Evolutionary conservation across 2,113 vertebrate species (phyloP).

Genomic region (Actenoides lindsayi): DNA sequence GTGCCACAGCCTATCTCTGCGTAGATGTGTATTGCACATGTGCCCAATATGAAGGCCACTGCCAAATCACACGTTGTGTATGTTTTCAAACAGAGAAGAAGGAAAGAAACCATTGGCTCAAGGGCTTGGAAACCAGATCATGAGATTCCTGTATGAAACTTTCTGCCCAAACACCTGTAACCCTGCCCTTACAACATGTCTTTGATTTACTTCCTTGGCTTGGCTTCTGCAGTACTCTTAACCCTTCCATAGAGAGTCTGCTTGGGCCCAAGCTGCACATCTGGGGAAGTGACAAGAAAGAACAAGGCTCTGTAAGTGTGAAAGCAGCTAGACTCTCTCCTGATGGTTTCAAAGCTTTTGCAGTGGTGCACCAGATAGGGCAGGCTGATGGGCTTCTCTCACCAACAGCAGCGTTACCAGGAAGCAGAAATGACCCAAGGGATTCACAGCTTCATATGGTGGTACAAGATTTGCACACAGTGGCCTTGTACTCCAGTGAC

Average conservation of each 20-base stretch:
- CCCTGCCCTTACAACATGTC: background rate
- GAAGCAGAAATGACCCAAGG: background rate
- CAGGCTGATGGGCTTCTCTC: background rate
- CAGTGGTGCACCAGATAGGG: background rate
- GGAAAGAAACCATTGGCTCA: background rate
- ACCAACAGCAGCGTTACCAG: background rate
- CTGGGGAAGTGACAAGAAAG: background rate
- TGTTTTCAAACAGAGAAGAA: background rate
- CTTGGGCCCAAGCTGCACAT: background rate
- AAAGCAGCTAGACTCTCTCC: background rate
- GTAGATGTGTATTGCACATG: background rate
- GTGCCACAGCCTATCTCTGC: background rate
- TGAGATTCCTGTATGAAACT: background rate
- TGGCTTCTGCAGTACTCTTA: background rate
- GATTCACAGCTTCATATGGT: background rate
- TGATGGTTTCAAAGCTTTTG: background rate
- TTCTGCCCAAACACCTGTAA: background rate
- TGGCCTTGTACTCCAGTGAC: background rate
- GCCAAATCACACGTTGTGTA: background rate
- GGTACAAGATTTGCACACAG: background rate
- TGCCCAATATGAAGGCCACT: background rate
- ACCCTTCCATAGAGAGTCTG: background rate
- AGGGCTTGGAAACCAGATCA: background rate
- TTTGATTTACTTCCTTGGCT: background rate
- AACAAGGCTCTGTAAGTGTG: background rate